A percentile compares a stretch with the other conserved stretches of the same genome.
Evolutionary conservation across 2,797 vertebrate genomes (phyloP).

Genomic region (Danio albolineatus): DNA sequence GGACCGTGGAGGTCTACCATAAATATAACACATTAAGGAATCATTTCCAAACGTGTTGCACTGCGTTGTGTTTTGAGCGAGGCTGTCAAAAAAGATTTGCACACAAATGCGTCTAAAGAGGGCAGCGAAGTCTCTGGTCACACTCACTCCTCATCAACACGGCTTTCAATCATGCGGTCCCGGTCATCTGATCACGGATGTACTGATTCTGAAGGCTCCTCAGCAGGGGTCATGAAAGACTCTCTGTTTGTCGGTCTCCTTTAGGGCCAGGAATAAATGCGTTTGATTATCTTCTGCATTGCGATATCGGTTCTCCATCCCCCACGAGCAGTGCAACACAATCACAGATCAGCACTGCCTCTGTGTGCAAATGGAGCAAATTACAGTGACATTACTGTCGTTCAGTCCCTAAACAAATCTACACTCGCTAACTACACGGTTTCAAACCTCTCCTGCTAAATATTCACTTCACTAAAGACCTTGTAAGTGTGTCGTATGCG

Average conservation of each 20-base stretch:
- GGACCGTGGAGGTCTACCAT: slow-evolving; percentile 14
- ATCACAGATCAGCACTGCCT: slow-evolving; percentile 64
- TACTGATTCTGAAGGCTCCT: slow-evolving; percentile 33
- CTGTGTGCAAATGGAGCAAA: slow-evolving; percentile 72
- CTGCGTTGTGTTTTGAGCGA: background rate
- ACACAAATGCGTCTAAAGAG: slow-evolving; percentile 4
- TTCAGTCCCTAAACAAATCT: slow-evolving; percentile 29
- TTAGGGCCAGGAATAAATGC: slow-evolving; percentile 58
- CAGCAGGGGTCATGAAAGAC: slow-evolving; percentile 44
- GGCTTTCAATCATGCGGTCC: slow-evolving; percentile 51
- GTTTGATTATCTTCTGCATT: slow-evolving; percentile 81
- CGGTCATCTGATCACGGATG: slow-evolving; percentile 25
- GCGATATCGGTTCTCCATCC: slow-evolving; percentile 61
- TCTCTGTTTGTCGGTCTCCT: slow-evolving; percentile 51
- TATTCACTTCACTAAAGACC: slow-evolving; percentile 46
- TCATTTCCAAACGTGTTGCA: background rate
- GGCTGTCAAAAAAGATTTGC: background rate
- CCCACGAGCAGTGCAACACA: slow-evolving; percentile 66
- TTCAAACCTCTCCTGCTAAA: slow-evolving; percentile 40
- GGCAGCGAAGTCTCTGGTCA: slow-evolving; percentile 29
- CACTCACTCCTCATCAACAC: slow-evolving; percentile 23
- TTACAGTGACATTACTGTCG: slow-evolving; percentile 62
- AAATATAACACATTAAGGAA: slow-evolving; percentile 20
- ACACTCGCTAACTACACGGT: slow-evolving; percentile 37
- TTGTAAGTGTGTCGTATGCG: background rate